Conservation (phyloP, 92 coral and sea anemone species). For the Heteractis magnifica region DNA sequence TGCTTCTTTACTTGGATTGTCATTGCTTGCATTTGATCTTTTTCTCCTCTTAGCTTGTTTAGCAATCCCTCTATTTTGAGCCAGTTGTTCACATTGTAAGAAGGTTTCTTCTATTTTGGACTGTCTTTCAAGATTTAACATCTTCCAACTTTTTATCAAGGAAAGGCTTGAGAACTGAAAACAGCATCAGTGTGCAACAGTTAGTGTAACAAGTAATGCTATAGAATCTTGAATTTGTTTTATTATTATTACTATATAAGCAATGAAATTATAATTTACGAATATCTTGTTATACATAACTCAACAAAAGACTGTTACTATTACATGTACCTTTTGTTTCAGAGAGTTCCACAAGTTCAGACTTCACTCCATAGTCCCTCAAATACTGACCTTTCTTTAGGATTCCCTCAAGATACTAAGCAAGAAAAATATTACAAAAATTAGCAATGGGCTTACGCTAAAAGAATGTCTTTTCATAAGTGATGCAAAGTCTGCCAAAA, state of each 20-base stretch:
- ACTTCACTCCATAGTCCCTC: background rate
- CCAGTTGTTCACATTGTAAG: background rate
- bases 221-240: background rate
- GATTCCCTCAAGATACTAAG: slow-evolving; percentile 2
- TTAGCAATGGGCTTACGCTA: background rate
- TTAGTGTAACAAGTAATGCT: background rate
- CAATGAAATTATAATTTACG: background rate
- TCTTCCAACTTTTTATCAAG: slow-evolving; percentile 19
- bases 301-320: background rate
- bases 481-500: too few relatives aligned
- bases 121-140: background rate
- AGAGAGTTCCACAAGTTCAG: background rate
- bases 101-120: background rate
- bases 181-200: background rate
- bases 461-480: background rate
- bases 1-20: background rate
- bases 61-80: background rate
- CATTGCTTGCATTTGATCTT: background rate
- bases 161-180: slow-evolving; percentile 4
- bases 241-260: background rate
- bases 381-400: background rate
- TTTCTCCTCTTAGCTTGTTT: background rate
- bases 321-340: slow-evolving; percentile 3
- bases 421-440: background rate
- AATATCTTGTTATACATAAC: background rate